These are phyloP conservation scores for Microtus obscurus DNA, from an alignment of 2,797 vertebrate species.

Conservation along the genomic window DNA sequence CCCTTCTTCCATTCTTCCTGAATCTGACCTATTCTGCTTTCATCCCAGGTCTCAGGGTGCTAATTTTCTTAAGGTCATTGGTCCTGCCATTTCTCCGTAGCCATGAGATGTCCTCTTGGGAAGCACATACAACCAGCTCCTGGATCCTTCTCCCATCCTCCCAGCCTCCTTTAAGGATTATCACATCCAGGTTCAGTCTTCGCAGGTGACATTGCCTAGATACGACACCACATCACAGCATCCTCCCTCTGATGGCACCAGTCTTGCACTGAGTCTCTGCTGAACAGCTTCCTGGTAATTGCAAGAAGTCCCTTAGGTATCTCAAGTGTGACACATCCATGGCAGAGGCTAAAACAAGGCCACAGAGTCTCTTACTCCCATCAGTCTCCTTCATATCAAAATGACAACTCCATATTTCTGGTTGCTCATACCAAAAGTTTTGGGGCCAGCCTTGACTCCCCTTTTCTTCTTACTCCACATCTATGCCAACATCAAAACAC, in stretches of 20 bases:
- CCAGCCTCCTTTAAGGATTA: not conserved
- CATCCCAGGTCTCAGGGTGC: too few relatives aligned
- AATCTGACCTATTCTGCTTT: too few relatives aligned
- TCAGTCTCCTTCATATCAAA: not conserved
- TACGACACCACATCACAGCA: not conserved
- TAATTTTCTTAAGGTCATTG: not conserved
- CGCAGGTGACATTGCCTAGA: not conserved
- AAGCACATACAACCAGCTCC: not conserved
- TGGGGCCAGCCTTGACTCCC: not conserved
- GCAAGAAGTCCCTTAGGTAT: not conserved
- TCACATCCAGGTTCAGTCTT: not conserved
- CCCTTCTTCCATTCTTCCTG: not conserved
- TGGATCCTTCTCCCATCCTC: not conserved
- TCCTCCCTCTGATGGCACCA: rapidly evolving
- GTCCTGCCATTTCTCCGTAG: not conserved
- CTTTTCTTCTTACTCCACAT: not conserved
- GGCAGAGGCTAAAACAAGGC: not conserved
- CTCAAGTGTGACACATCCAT: not conserved
- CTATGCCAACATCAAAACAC: not conserved
- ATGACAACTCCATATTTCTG: not conserved
- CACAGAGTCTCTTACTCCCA: not conserved
- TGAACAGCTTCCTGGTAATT: slow-evolving; percentile 11
- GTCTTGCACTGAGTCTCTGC: not conserved
- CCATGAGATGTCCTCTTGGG: not conserved
- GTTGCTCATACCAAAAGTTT: not conserved